These are phyloP conservation scores for Drosophila suzukii DNA, from an alignment of 1,140 invertebrate species.

Conservation along the genomic window DNA sequence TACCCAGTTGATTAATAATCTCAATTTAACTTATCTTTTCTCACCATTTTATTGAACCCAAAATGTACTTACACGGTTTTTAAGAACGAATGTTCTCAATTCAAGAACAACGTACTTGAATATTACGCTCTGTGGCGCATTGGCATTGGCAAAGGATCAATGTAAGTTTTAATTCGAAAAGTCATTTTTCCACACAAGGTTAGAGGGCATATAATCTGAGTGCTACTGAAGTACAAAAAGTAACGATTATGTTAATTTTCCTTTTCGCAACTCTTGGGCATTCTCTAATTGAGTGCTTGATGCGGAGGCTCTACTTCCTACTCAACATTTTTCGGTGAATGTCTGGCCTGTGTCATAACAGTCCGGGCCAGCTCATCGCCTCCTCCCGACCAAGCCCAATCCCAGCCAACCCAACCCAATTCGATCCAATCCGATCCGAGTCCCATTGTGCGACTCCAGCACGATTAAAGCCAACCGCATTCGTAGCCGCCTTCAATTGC, in stretches of 20 bases:
- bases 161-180: no score
- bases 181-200: no score
- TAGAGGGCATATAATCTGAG: no score
- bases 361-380: conserved; percentile 23
- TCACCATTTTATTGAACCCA: no score
- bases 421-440: conserved; percentile 3
- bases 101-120: no score
- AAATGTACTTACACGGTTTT: no score
- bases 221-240: no score
- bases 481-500: conserved; percentile 50
- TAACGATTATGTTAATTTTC: not conserved
- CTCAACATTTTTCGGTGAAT: conserved; percentile 5
- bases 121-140: no score
- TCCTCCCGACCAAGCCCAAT: conserved; percentile 23
- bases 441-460: conserved; percentile 27
- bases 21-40: no score
- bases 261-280: not conserved
- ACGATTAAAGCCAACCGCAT: conserved; percentile 56
- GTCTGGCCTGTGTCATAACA: conserved; percentile 41
- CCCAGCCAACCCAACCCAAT: conserved; percentile 9
- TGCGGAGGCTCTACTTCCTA: not conserved
- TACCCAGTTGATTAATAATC: no score
- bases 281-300: conserved; percentile 32
- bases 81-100: no score
- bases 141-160: no score